Evolutionary conservation across 2,113 vertebrate species (phyloP).

Genomic region (Dryoscopus gambensis): DNA sequence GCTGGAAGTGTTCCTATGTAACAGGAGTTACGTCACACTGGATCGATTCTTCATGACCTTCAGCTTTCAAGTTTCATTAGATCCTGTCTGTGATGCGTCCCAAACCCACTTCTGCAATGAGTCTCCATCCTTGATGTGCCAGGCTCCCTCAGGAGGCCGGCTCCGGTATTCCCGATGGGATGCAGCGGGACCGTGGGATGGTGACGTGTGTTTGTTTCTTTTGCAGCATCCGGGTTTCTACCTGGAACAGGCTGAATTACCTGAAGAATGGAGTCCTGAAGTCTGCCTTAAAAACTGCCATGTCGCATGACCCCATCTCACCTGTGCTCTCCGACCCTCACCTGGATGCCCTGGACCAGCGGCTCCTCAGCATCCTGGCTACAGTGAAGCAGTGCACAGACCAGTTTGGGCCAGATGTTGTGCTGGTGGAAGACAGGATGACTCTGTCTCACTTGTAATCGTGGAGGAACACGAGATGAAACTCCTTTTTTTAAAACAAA

Average conservation of each 20-base stretch:
- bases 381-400: conserved; percentile 95
- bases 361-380: conserved; percentile 83
- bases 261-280: conserved; percentile 86
- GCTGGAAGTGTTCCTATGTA: not conserved
- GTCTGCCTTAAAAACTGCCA: conserved; percentile 86
- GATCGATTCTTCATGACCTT: not conserved
- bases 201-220: not conserved
- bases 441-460: conserved; percentile 88
- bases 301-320: conserved; percentile 85
- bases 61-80: not conserved
- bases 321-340: conserved; percentile 87
- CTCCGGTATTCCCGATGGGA: not conserved
- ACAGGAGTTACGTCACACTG: fast-evolving
- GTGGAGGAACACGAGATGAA: not conserved
- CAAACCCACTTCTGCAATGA: not conserved
- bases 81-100: not conserved
- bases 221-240: conserved; percentile 91
- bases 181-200: not conserved
- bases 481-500: conserved; percentile 56
- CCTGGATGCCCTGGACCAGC: conserved; percentile 86
- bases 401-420: conserved; percentile 85
- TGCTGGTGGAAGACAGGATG: conserved; percentile 96
- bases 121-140: not conserved
- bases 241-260: conserved; percentile 93
- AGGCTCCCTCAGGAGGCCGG: not conserved